Percentiles rank a stretch among this genome's conserved stretches.
phyloP scores from a whole-genome alignment of 2,888 invertebrate species.

The Dryomyza anilis region DNA sequence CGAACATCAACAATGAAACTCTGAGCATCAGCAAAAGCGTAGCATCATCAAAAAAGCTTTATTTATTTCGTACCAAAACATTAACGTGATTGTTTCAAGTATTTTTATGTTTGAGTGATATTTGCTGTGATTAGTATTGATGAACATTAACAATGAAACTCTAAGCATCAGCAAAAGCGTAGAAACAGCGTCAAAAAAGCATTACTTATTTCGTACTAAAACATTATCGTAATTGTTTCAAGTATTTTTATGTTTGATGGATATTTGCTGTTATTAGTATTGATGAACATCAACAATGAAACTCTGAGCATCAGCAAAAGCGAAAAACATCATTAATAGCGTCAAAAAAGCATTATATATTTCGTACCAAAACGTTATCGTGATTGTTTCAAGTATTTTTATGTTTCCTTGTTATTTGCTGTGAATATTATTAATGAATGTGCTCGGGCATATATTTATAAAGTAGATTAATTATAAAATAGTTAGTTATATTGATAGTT shows the following conservation, averaged over 20 bases:
- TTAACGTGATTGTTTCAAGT: too few species aligned
- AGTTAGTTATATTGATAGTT: too few species aligned
- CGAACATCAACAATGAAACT: not conserved
- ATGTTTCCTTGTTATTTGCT: conserved; percentile 37
- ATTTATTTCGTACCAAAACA: too few species aligned
- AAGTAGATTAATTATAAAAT: too few species aligned
- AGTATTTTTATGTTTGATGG: conserved; percentile 35
- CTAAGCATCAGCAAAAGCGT: not conserved
- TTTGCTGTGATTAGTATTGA: too few species aligned
- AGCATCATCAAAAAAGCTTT: conserved; percentile 41
- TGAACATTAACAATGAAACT: not conserved
- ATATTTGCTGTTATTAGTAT: too few species aligned
- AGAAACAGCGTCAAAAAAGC: conserved; percentile 38
- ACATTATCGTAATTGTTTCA: too few species aligned
- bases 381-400: conserved; percentile 31
- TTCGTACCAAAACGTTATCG: too few species aligned
- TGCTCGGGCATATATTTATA: too few species aligned
- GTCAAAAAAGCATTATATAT: conserved; percentile 43
- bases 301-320: not conserved
- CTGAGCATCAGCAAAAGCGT: not conserved
- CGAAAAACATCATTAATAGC: conserved; percentile 35
- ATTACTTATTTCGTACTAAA: too few species aligned
- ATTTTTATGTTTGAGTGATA: conserved; percentile 37
- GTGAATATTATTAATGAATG: too few species aligned
- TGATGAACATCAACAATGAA: not conserved